Evolutionary conservation across 2,113 vertebrate species (phyloP), one percentile per base, ranked within the genome.

Genomic region (Burhinus oedicnemus): DNA sequence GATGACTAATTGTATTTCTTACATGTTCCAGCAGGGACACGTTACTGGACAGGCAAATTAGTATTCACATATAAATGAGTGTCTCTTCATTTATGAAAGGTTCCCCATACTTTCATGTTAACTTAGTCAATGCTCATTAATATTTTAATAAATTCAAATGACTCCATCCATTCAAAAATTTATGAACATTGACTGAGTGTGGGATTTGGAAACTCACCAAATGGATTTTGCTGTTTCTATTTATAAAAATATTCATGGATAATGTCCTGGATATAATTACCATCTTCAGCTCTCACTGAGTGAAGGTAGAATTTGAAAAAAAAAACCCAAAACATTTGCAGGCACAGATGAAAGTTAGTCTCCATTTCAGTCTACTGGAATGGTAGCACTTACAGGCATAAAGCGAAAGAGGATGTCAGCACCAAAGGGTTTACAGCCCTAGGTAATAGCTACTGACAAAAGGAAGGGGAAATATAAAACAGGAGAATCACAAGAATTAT

Each of bases 121-220:
- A 92, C 68, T 89, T 94, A 70, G 58, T 83, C 86, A 92, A 90
- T 77, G 89, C 58, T 94, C 93, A 93, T 95, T 83, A 95, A 95
- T 95, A 89, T 93, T 96, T 95, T 55, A 95, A 90, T 74, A 92
- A 70, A 87, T 83, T 86, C 76, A 93, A 92, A 96, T 90, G 20
- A 94, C 22, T 91, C 42, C 51, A 83, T 51, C 66, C 75, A 86
- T 83, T 93, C 75, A 94, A 97, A 95, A 90, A 96, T 96, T 94
- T 47, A 96, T 94, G 92, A 96, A 83, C 82, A 88, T 55, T 70
- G 83, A 92, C 72, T 27, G 68, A 95, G 70, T 47, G 71, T 0
- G 1, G 36, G 40, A 76, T 78, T 78, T 77, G 20, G 82, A 90
- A 91, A 86, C 64, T 90, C 62, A 92, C 12, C 0, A 0, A 65